phyloP scores from a whole-genome alignment of 2,797 vertebrate species.

The Lophotriccus pileatus region DNA sequence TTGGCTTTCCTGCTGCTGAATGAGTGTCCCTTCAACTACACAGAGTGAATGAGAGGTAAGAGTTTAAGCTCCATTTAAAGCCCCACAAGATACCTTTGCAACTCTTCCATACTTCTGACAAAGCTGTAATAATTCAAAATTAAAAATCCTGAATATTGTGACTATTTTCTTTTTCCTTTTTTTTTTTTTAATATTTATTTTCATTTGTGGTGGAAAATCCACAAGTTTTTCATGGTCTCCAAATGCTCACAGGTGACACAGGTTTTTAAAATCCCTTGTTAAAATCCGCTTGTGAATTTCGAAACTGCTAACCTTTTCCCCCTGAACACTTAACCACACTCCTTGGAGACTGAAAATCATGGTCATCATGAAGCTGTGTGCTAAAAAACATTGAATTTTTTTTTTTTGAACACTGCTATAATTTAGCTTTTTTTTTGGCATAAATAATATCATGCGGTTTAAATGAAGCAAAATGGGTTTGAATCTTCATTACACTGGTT shows the following conservation, averaged over 20 bases:
- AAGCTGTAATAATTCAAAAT: background rate
- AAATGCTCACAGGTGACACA: fast-evolving
- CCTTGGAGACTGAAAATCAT: background rate
- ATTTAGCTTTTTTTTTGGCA: background rate
- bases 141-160: background rate
- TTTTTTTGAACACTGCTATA: background rate
- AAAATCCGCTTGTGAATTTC: background rate
- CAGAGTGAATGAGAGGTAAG: background rate
- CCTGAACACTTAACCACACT: background rate
- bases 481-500: background rate
- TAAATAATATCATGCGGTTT: background rate
- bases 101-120: background rate
- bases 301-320: background rate
- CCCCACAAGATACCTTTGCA: background rate
- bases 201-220: background rate
- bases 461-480: background rate
- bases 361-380: background rate
- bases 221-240: background rate
- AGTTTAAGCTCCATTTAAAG: background rate
- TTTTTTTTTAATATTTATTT: background rate
- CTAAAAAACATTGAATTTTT: background rate
- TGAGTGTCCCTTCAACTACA: fast-evolving
- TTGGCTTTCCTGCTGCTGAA: background rate
- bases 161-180: background rate
- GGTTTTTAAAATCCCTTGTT: background rate